Evolutionary conservation across 2,888 invertebrate genomes (phyloP).

Genomic region (Tribolium freemani): DNA sequence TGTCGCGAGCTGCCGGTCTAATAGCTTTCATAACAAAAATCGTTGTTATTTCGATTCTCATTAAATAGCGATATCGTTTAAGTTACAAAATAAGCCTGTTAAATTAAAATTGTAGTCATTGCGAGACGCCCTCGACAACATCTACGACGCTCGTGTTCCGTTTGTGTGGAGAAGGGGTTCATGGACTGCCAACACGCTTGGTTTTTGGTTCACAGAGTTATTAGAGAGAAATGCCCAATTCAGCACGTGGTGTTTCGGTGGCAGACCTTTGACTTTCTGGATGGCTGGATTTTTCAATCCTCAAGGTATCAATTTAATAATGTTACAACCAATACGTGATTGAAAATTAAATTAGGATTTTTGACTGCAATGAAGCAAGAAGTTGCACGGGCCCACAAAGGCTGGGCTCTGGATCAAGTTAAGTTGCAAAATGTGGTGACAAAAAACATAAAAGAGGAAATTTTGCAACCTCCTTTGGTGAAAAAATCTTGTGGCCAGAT

Average conservation of each 20-base stretch:
- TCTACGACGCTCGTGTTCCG: conserved; percentile 90
- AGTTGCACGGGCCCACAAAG: conserved; percentile 88
- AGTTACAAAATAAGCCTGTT: too few relatives aligned
- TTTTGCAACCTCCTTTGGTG: conserved; percentile 77
- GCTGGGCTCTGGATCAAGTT: conserved; percentile 91
- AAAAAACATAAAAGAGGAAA: conserved; percentile 77
- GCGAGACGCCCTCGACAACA: conserved; percentile 86
- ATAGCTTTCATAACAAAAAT: too few relatives aligned
- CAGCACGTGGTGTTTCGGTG: conserved; percentile 80
- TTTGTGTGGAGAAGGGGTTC: conserved; percentile 80
- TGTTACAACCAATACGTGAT: too few relatives aligned
- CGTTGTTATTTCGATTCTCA: too few relatives aligned
- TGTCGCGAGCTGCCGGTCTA: too few relatives aligned
- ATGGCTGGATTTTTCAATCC: conserved; percentile 96
- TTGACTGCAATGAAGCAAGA: conserved; percentile 94
- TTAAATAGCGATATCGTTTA: too few relatives aligned
- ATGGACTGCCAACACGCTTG: conserved; percentile 88
- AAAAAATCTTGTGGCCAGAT: neutral
- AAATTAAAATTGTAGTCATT: conserved; percentile 75
- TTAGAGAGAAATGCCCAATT: conserved; percentile 87
- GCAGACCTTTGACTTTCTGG: conserved; percentile 86
- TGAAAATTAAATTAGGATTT: conserved; percentile 74
- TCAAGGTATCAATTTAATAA: conserved; percentile 73
- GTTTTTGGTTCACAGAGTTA: conserved; percentile 93
- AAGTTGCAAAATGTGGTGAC: conserved; percentile 85